phyloP scores from a whole-genome alignment of 2,113 vertebrate species.

The Pontoporia blainvillei region DNA sequence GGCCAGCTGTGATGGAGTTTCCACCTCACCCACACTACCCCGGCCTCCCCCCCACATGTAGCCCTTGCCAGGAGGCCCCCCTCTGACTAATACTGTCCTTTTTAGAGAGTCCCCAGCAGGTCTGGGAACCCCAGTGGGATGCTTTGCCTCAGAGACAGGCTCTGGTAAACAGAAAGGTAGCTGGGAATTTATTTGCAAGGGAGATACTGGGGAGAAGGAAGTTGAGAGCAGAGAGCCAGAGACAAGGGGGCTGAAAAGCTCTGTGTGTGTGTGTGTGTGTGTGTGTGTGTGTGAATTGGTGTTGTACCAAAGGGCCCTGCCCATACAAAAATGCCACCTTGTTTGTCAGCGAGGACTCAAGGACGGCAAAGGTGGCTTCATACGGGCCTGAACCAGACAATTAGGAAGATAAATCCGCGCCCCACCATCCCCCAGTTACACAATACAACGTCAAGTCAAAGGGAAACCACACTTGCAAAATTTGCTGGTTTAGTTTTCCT shows the following conservation, averaged over 20 bases:
- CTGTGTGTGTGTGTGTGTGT: background rate
- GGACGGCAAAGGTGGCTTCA: background rate
- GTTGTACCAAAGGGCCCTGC: background rate
- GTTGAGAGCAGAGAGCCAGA: conserved; percentile 7
- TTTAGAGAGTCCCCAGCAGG: background rate
- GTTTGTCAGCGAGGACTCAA: background rate
- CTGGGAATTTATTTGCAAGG: background rate
- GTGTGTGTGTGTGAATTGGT: background rate
- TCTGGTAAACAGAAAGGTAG: background rate
- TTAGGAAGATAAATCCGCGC: background rate
- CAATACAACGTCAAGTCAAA: background rate
- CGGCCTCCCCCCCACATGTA: background rate
- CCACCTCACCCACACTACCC: too few species aligned
- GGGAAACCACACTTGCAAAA: background rate
- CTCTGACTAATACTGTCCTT: background rate
- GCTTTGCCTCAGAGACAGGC: background rate
- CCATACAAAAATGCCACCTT: background rate
- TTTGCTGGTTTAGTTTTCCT: background rate
- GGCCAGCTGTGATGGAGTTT: background rate
- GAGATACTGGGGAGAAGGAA: background rate
- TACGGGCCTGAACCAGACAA: background rate
- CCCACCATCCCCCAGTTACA: background rate
- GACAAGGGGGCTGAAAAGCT: background rate
- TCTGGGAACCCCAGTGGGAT: background rate
- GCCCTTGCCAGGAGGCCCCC: background rate